Evolutionary conservation across 2,888 invertebrate genomes (phyloP).

Genomic region (Harmothoe impar): DNA sequence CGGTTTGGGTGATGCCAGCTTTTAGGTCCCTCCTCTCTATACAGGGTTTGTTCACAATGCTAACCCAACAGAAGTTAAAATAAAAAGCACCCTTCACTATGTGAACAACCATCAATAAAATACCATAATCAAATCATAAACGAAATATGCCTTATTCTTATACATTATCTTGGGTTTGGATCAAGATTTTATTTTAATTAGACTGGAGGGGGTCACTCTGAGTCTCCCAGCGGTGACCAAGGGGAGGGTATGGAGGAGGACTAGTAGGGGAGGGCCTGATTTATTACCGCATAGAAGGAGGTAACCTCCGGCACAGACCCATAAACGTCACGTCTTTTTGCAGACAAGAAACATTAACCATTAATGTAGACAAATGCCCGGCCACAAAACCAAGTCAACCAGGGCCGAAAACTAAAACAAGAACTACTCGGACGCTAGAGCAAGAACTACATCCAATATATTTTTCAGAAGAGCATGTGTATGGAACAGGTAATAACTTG

Average conservation of each 20-base stretch:
- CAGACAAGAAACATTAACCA: neutral
- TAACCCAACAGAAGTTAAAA: too few species aligned
- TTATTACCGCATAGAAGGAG: neutral
- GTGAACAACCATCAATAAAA: too few species aligned
- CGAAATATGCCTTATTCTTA: neutral
- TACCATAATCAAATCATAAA: too few species aligned
- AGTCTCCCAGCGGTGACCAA: neutral
- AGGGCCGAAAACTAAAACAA: neutral
- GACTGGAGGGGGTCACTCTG: neutral
- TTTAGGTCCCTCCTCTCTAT: too few species aligned
- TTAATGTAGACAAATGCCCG: slow-evolving; percentile 48
- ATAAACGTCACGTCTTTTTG: slow-evolving; percentile 46
- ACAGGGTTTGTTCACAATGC: too few species aligned
- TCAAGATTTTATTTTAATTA: neutral
- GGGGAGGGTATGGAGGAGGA: slow-evolving; percentile 1
- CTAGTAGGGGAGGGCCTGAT: neutral
- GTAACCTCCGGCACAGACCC: slow-evolving; percentile 2
- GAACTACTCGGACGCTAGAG: too few species aligned
- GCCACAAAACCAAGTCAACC: neutral
- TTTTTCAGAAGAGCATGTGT: too few species aligned
- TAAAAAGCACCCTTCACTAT: too few species aligned
- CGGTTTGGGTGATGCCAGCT: too few species aligned
- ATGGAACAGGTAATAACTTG: too few species aligned
- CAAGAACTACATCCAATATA: too few species aligned
- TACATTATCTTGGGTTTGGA: neutral